phyloP scores from a whole-genome alignment of 92 coral and sea anemone species.

The Virgularia gustaviana region DNA sequence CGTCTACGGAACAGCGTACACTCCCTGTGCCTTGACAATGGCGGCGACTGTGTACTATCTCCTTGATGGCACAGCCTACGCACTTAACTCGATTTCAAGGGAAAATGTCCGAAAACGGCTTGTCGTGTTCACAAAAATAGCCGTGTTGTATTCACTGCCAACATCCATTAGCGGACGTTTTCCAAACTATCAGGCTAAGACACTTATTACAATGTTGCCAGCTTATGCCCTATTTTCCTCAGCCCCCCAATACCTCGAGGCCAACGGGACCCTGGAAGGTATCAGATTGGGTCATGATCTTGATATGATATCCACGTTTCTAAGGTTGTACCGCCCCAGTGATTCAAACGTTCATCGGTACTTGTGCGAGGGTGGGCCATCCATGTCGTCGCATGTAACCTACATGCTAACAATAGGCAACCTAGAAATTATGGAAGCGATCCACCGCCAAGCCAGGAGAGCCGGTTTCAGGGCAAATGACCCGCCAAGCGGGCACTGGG shows the following conservation, averaged over 20 bases:
- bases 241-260: background rate
- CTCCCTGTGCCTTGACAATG: conserved; percentile 52
- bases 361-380: background rate
- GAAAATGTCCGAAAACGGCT: conserved; percentile 43
- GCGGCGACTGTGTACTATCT: conserved; percentile 58
- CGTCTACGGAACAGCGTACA: conserved; percentile 64
- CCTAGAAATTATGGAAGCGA: conserved; percentile 11
- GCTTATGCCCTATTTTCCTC: conserved; percentile 54
- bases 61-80: conserved; percentile 55
- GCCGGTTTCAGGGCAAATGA: background rate
- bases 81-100: conserved; percentile 37
- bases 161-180: conserved; percentile 63
- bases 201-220: conserved; percentile 39
- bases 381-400: no score
- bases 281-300: background rate
- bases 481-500: conserved; percentile 65
- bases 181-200: conserved; percentile 45
- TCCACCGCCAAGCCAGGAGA: background rate
- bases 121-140: conserved; percentile 25
- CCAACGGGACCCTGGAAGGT: background rate
- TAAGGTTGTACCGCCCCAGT: conserved; percentile 3
- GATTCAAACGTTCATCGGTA: background rate
- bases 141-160: conserved; percentile 56
- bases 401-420: background rate
- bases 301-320: conserved; percentile 10